These are phyloP conservation scores for Alcedo quadribrachys DNA, from an alignment of 2,797 vertebrate species.

Conservation along the genomic window DNA sequence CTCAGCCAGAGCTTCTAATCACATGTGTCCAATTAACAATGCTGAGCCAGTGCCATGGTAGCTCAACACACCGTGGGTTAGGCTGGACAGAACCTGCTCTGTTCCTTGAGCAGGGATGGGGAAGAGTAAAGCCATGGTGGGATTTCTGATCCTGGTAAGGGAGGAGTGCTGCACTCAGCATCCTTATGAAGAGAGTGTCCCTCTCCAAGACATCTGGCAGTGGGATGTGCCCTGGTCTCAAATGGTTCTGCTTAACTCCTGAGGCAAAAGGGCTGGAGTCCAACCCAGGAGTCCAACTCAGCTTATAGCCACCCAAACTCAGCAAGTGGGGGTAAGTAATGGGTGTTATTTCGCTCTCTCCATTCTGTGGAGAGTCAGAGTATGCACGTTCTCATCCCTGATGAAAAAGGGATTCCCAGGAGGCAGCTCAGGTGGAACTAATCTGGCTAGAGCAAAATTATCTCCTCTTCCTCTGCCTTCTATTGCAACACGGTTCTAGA, in stretches of 20 bases:
- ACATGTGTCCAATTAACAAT: conserved; percentile 22
- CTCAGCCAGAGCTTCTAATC: conserved; percentile 60
- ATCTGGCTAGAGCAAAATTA: not conserved
- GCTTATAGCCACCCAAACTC: not conserved
- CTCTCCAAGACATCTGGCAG: not conserved
- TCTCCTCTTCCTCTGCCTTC: not conserved
- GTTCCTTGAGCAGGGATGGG: not conserved
- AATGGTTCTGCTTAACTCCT: not conserved
- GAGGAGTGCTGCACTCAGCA: not conserved
- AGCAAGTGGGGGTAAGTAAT: not conserved
- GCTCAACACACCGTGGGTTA: not conserved
- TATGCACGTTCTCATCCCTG: not conserved
- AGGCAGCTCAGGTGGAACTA: not conserved
- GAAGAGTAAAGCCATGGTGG: not conserved
- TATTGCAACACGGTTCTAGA: not conserved
- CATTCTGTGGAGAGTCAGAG: not conserved
- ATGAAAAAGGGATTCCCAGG: not conserved
- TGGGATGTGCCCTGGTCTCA: not conserved
- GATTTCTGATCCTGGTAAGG: not conserved
- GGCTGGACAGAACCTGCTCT: not conserved
- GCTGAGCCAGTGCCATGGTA: not conserved
- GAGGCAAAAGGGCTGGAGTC: not conserved
- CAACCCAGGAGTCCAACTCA: not conserved
- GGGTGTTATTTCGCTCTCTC: not conserved
- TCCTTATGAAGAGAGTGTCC: not conserved